phyloP scores from a whole-genome alignment of 2,888 invertebrate species.

The Ectemnius continuus region DNA sequence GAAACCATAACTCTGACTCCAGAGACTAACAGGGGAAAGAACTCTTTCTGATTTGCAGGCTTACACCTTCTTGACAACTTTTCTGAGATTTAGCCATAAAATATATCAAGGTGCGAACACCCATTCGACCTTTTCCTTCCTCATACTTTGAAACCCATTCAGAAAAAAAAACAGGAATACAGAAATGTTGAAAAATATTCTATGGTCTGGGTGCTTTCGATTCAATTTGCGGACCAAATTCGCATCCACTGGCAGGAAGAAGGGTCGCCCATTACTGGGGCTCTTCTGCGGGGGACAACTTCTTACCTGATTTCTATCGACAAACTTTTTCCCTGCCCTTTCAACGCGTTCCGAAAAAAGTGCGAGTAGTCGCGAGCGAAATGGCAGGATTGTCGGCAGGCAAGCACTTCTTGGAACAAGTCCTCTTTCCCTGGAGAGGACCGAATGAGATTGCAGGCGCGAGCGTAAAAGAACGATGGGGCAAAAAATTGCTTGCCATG shows the following conservation, averaged over 20 bases:
- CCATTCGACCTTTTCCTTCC: no score
- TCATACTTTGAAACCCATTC: no score
- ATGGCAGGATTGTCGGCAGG: not conserved
- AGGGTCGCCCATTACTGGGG: conserved; percentile 3
- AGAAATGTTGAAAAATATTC: no score
- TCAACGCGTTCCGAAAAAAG: conserved; percentile 14
- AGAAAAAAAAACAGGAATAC: no score
- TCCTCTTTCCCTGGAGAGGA: conserved; percentile 1
- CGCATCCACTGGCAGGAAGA: not conserved
- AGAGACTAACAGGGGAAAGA: no score
- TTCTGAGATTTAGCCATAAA: no score
- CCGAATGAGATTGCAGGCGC: conserved; percentile 3
- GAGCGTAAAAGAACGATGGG: not conserved
- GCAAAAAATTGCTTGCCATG: conserved; percentile 19
- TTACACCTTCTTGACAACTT: no score
- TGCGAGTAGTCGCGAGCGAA: not conserved
- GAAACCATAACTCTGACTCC: no score
- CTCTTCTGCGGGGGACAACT: conserved; percentile 17
- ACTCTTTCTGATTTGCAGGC: no score
- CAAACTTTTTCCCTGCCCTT: conserved; percentile 14
- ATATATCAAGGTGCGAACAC: no score
- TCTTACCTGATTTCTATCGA: conserved; percentile 20
- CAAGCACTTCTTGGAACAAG: not conserved
- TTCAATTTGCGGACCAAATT: conserved; percentile 20
- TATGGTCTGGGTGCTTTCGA: conserved; percentile 2